Evolutionary conservation across 2,888 invertebrate genomes (phyloP).

Genomic region (Nomada ruficornis): DNA sequence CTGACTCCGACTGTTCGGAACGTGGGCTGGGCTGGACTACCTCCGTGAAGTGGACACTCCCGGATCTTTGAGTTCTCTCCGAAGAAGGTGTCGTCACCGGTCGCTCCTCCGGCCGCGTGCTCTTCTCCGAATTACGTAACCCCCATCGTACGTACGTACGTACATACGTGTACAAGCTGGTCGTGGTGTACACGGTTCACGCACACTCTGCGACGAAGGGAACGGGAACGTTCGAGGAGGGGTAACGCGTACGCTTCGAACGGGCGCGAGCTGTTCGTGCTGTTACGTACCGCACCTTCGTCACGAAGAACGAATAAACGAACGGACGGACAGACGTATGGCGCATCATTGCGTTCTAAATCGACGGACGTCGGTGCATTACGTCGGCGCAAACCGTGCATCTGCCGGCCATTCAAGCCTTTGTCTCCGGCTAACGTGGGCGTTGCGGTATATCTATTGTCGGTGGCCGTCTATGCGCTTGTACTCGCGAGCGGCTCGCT

Average conservation of each 20-base stretch:
- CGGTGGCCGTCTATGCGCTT: conserved; percentile 43
- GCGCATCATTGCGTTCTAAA: conserved; percentile 74
- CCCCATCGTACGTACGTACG: conserved; percentile 32
- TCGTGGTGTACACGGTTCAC: conserved; percentile 26
- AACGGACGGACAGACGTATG: conserved; percentile 54
- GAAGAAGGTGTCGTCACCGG: conserved; percentile 74
- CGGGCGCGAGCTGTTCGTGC: conserved; percentile 37
- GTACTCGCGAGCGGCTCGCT: conserved; percentile 6
- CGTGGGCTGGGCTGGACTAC: conserved; percentile 63
- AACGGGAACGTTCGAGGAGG: conserved; percentile 18
- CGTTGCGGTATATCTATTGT: conserved; percentile 77
- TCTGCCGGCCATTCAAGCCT: conserved; percentile 72
- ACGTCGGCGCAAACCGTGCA: conserved; percentile 68
- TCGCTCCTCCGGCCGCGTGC: conserved; percentile 68
- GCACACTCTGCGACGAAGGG: conserved; percentile 8
- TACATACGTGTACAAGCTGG: conserved; percentile 27
- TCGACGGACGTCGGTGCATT: conserved; percentile 71
- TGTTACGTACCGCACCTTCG: conserved; percentile 74
- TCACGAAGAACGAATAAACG: conserved; percentile 75
- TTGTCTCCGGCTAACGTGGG: conserved; percentile 78
- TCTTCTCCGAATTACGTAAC: conserved; percentile 78
- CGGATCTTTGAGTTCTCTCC: conserved; percentile 69
- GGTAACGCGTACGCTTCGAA: conserved; percentile 18
- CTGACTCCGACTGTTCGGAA: conserved; percentile 27
- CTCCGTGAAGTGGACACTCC: conserved; percentile 72